phyloP scores from a whole-genome alignment of 2,797 vertebrate species.

The Australoheros facetus region DNA sequence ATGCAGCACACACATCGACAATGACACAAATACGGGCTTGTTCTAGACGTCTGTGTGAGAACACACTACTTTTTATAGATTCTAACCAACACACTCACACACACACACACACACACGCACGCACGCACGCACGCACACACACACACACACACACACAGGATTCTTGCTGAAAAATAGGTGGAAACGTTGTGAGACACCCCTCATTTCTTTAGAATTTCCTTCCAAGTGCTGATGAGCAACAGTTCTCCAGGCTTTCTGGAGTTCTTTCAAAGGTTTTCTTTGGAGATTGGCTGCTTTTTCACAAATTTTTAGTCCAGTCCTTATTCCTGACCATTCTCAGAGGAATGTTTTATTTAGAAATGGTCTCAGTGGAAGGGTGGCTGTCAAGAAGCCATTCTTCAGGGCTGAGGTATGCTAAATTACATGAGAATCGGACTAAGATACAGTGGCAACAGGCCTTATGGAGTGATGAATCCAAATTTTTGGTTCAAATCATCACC shows the following conservation, averaged over 20 bases:
- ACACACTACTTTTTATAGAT: background rate
- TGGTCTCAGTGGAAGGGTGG: no score
- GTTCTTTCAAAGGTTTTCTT: background rate
- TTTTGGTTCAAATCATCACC: background rate
- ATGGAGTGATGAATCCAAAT: no score
- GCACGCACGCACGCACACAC: no score
- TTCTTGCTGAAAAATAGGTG: background rate
- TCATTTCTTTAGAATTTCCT: background rate
- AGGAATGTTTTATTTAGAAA: no score
- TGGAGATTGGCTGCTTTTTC: no score
- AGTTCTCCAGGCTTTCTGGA: background rate
- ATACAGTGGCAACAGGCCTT: no score
- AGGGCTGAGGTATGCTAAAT: no score
- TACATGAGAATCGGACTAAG: no score
- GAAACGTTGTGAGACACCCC: no score
- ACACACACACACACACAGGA: background rate
- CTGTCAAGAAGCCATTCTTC: no score
- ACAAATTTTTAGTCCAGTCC: background rate
- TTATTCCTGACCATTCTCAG: background rate
- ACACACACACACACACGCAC: no score
- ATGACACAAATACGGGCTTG: background rate
- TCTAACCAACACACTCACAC: background rate
- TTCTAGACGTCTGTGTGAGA: background rate
- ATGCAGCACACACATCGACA: background rate
- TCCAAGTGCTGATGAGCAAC: background rate